Conservation (phyloP, 2,888 invertebrate genomes). For the Gonocerus acuteangulatus region DNA sequence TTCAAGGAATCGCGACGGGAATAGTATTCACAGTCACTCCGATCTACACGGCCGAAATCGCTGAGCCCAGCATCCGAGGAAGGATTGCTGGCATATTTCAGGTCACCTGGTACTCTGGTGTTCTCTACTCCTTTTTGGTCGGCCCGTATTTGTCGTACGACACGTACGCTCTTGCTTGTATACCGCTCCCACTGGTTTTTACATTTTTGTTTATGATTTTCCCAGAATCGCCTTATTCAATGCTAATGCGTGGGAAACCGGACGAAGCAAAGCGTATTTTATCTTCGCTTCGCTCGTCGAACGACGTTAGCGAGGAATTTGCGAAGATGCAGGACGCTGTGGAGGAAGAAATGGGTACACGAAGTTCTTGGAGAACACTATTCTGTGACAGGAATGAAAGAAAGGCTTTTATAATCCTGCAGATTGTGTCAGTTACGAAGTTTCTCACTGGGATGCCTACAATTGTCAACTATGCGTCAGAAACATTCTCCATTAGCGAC, state of each 20-base stretch:
- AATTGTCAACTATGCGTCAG: conserved; percentile 26
- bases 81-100: conserved; percentile 38
- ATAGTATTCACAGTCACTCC: conserved; percentile 37
- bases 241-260: conserved; percentile 26
- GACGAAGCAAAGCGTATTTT: conserved; percentile 22
- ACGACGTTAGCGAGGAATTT: conserved; percentile 41
- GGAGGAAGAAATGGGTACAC: conserved; percentile 12
- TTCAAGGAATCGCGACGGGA: conserved; percentile 38
- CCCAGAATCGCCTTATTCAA: conserved; percentile 32
- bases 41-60: conserved; percentile 38
- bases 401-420: conserved; percentile 20
- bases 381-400: conserved; percentile 31
- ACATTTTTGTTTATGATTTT: conserved; percentile 17
- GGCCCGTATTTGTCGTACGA: conserved; percentile 42
- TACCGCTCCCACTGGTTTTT: conserved; percentile 23
- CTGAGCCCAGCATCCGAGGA: conserved; percentile 37
- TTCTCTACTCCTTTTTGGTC: conserved; percentile 34
- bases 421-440: conserved; percentile 15
- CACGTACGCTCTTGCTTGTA: conserved; percentile 42
- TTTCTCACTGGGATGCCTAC: conserved; percentile 28
- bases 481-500: conserved; percentile 23
- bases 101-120: conserved; percentile 37
- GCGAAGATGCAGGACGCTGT: conserved; percentile 11
- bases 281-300: conserved; percentile 40
- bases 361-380: conserved; percentile 28